Percentiles rank a stretch among this genome's conserved stretches.
phyloP scores from a whole-genome alignment of 2,797 vertebrate species.

The Antennarius maculatus region DNA sequence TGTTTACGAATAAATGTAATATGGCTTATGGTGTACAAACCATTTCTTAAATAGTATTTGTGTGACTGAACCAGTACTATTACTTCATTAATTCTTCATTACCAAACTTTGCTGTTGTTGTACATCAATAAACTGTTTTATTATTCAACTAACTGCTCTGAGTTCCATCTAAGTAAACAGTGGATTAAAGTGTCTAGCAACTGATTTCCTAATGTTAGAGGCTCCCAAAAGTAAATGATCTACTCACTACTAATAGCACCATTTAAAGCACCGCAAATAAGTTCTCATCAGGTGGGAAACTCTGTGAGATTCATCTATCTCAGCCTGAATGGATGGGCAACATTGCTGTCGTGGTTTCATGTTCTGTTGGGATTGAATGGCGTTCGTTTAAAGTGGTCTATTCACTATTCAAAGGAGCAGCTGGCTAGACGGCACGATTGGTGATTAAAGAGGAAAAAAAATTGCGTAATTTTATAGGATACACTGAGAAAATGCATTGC shows the following conservation, averaged over 20 bases:
- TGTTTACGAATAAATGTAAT: background rate
- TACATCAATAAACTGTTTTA: background rate
- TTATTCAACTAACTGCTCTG: constrained; percentile 10
- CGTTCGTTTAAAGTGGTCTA: background rate
- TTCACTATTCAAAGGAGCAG: too few species aligned
- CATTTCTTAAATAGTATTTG: background rate
- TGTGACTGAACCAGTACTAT: background rate
- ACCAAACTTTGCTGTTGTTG: background rate
- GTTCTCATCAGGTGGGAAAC: too few species aligned
- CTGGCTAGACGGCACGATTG: background rate
- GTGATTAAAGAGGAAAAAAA: background rate
- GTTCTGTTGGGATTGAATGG: background rate
- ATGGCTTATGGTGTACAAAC: background rate
- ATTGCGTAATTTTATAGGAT: too few species aligned
- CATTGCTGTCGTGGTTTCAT: background rate
- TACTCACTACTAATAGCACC: constrained; percentile 4
- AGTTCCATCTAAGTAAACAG: constrained; percentile 27
- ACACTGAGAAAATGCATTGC: background rate
- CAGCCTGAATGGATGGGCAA: too few species aligned
- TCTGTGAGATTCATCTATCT: too few species aligned
- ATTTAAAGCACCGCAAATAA: background rate
- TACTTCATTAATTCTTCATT: background rate
- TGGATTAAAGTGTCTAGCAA: constrained; percentile 34
- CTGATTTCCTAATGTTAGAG: constrained; percentile 16
- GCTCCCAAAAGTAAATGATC: constrained; percentile 7